Evolutionary conservation across 2,113 vertebrate species (phyloP).

Genomic region (Silurus glanis): DNA sequence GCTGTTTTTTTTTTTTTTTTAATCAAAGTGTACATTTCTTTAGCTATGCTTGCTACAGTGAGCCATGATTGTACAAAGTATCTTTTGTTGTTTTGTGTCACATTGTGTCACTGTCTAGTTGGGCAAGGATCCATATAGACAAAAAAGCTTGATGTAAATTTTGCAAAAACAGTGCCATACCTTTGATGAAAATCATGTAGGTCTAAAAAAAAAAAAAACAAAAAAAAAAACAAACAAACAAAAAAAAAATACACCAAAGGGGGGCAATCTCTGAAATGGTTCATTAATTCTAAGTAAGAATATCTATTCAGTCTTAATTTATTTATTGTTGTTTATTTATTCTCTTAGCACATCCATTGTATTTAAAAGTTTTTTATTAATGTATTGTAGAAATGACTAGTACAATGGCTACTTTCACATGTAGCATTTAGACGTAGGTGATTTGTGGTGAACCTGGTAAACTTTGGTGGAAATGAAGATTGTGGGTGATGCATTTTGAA

Average conservation of each 20-base stretch:
- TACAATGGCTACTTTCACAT: constrained; percentile 39
- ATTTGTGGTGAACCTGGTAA: constrained; percentile 35
- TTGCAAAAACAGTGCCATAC: constrained; percentile 73
- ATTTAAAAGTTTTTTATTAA: constrained; percentile 52
- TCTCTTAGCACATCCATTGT: constrained; percentile 66
- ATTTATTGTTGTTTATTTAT: constrained; percentile 73
- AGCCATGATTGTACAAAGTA: constrained; percentile 71
- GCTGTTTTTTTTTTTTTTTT: constrained; percentile 52
- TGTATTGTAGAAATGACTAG: constrained; percentile 44
- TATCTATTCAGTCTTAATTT: constrained; percentile 64
- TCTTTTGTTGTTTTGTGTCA: constrained; percentile 65
- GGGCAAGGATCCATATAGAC: constrained; percentile 59
- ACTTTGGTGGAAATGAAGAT: constrained; percentile 78
- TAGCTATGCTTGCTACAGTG: constrained; percentile 76
- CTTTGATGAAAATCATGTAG: constrained; percentile 64
- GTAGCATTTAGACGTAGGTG: constrained; percentile 24
- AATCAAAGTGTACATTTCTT: constrained; percentile 65
- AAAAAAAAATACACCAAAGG: constrained; percentile 45
- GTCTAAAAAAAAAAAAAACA: constrained; percentile 50
- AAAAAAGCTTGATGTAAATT: constrained; percentile 62
- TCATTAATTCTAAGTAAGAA: constrained; percentile 61
- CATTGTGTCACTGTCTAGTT: constrained; percentile 63
- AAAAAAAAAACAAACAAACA: too few relatives aligned
- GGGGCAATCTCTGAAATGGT: constrained; percentile 52
- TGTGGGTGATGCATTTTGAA: constrained; percentile 62